These are phyloP conservation scores for Drosophila takahashii DNA, from an alignment of 1,140 invertebrate genomes.

Conservation along the genomic window DNA sequence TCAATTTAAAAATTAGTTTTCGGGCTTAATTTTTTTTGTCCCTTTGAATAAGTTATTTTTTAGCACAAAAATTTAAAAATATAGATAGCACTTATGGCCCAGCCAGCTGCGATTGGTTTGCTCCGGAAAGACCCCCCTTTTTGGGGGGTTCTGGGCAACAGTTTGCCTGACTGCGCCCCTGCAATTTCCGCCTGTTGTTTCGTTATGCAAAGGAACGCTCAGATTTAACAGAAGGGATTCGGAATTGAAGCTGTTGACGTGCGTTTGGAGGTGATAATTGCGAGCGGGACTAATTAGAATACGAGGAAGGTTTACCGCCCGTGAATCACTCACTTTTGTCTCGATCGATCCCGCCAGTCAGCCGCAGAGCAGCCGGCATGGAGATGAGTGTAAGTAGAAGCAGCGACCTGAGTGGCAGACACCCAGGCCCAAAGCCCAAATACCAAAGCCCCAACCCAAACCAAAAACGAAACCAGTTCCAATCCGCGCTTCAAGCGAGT, in stretches of 20 bases:
- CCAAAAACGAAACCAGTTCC: slow-evolving; percentile 70
- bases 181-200: slow-evolving; percentile 27
- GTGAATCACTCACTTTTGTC: slow-evolving; percentile 58
- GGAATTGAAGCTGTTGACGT: slow-evolving; percentile 17
- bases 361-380: slow-evolving; percentile 55
- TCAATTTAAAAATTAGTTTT: background rate
- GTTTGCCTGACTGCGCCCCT: slow-evolving; percentile 2
- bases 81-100: too few relatives aligned
- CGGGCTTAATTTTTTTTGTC: background rate
- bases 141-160: background rate
- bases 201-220: slow-evolving; percentile 60
- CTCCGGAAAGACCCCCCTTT: too few relatives aligned
- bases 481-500: slow-evolving; percentile 47
- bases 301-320: slow-evolving; percentile 39
- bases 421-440: slow-evolving; percentile 24
- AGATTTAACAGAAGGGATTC: slow-evolving; percentile 8
- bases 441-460: slow-evolving; percentile 7
- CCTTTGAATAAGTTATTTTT: too few relatives aligned
- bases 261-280: slow-evolving; percentile 64
- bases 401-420: slow-evolving; percentile 41
- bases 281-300: slow-evolving; percentile 65
- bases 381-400: slow-evolving; percentile 84
- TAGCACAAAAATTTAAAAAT: background rate
- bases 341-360: slow-evolving; percentile 33
- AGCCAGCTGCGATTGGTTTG: too few relatives aligned